phyloP scores from a whole-genome alignment of 1,140 invertebrate species.

The Zaprionus inermis region DNA sequence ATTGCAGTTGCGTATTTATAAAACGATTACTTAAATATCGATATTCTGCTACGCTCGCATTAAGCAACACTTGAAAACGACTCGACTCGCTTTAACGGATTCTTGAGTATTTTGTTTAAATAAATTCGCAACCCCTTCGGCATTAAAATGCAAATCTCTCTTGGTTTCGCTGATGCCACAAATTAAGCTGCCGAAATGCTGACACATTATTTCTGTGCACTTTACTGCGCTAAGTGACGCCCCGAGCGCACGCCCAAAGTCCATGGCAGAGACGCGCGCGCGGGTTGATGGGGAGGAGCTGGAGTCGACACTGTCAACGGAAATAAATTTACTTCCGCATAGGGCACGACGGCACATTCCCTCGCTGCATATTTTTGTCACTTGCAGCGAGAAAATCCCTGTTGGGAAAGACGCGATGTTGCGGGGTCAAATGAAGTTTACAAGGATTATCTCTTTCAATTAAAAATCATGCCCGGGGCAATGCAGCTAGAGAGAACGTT shows the following conservation, averaged over 20 bases:
- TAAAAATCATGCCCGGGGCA: conserved; percentile 57
- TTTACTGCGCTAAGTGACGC: conserved; percentile 46
- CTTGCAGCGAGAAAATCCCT: conserved; percentile 1
- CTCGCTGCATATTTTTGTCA: conserved; percentile 8
- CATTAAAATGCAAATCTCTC: conserved; percentile 59
- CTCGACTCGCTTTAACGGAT: conserved; percentile 9
- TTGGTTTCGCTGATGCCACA: conserved; percentile 20
- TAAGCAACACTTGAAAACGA: not conserved
- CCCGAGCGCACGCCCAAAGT: not conserved
- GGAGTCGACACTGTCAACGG: conserved; percentile 45
- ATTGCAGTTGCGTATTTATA: no score
- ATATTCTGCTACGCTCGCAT: not conserved
- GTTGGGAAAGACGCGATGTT: not conserved
- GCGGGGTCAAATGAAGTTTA: conserved; percentile 17
- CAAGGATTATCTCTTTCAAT: conserved; percentile 66
- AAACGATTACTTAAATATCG: not conserved
- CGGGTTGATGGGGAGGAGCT: not conserved
- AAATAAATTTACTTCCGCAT: conserved; percentile 48
- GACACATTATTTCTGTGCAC: conserved; percentile 65
- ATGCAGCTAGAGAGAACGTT: not conserved
- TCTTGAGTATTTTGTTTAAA: conserved; percentile 14
- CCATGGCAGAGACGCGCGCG: not conserved
- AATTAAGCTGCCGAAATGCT: conserved; percentile 62
- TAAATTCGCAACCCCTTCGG: conserved; percentile 25
- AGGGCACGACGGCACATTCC: not conserved